Evolutionary conservation across 2,797 vertebrate species (phyloP), one percentile per base, ranked within the genome.

Genomic region (Taenioides sp.): DNA sequence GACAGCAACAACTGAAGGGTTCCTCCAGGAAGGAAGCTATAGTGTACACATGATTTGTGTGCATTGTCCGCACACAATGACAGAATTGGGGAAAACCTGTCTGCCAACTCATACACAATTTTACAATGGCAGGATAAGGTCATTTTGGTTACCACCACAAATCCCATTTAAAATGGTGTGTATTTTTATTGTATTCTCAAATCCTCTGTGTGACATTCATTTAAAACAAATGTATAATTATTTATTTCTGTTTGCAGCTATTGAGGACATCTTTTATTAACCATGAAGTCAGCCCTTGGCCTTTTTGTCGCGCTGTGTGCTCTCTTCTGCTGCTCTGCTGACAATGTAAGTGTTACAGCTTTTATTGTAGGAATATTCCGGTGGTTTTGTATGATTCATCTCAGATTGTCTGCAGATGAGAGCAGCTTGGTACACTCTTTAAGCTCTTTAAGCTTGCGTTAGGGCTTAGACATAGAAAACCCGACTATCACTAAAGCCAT

Each of bases 291-390:
- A 79, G 52, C 76, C 31, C 61, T 83, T 23, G 57, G 57, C 59
- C 64, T 84, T 0, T 47, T 92, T 0, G 7, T 86, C 28, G 70
- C 92, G 57, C 78, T 92, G 18, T 84, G 73, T 73, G 82, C 78
- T 74, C 81, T 93, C 76, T 91, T 86, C 87, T 93, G 88, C 81
- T 34, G 7, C 69, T 80, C 92, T 79, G 90, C 74, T 76, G 86
- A 79, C 67, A 87, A 85, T 78, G 93, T 94, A 76, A 88, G 90
- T 88, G 86, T 7, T 64, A 16, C 83, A 84, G 1, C 11, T 25
- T 0, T 23, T 27, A 22, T 20, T 3, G 11, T 1, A n/a, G 27
- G 16, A 18, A 40, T 27, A 61, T n/a, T 49, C 10, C 55, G 31
- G 28, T 50, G 55, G 22, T 71, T 66, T 73, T 75, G 5, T 16